Conservation (phyloP, 1,140 invertebrate species). For the Spodoptera litura region DNA sequence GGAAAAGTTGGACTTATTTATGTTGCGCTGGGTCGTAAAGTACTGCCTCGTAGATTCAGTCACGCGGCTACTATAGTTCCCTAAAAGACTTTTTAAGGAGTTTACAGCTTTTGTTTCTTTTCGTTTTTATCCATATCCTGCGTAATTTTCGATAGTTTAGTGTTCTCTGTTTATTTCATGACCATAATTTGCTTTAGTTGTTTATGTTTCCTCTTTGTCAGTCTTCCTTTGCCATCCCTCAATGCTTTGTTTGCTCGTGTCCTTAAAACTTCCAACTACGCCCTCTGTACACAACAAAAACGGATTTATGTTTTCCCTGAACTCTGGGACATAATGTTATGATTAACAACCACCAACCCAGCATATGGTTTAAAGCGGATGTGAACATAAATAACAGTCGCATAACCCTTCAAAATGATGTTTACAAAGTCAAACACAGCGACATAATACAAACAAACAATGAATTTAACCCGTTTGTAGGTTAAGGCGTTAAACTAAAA, state of each 20-base stretch:
- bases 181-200: not conserved
- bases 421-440: slow-evolving; percentile 1
- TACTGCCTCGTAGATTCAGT: not conserved
- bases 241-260: not conserved
- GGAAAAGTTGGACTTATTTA: not conserved
- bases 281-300: not conserved
- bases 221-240: not conserved
- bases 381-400: slow-evolving; percentile 8
- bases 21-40: not conserved
- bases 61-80: not conserved
- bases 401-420: slow-evolving; percentile 2
- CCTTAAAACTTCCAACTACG: not conserved
- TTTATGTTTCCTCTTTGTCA: no score
- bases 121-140: not conserved
- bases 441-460: slow-evolving; percentile 27
- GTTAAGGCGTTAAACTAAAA: slow-evolving; percentile 30
- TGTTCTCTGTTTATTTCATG: not conserved
- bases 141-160: not conserved
- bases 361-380: slow-evolving; percentile 1
- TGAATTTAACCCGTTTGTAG: slow-evolving; percentile 4
- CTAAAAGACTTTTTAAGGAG: not conserved
- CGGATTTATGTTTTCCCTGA: not conserved
- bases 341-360: slow-evolving; percentile 1
- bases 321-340: slow-evolving; percentile 17
- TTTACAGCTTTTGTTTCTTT: not conserved